Conservation (phyloP, 2,797 vertebrate genomes). For the Eulemur coronatus region DNA sequence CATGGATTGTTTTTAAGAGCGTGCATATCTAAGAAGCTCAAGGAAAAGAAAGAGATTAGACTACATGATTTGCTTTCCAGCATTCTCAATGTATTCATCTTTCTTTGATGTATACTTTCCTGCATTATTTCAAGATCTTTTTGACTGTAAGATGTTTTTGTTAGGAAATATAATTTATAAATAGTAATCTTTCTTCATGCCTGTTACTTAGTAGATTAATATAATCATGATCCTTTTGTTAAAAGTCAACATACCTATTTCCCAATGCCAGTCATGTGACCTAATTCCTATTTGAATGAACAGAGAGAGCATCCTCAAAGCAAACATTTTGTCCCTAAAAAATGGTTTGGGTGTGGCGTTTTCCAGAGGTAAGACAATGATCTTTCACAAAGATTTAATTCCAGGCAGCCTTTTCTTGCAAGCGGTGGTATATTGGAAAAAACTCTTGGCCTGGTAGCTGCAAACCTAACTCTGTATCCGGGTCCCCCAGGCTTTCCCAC, state of each 20-base stretch:
- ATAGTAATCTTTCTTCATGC: not conserved
- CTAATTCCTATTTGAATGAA: not conserved
- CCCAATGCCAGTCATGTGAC: not conserved
- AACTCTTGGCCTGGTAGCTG: not conserved
- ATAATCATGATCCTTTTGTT: not conserved
- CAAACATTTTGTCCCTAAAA: not conserved
- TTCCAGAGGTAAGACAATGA: not conserved
- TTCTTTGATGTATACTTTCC: slow-evolving; percentile 16
- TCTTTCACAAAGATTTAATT: not conserved
- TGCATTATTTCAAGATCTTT: not conserved
- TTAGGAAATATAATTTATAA: not conserved
- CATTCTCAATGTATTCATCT: not conserved
- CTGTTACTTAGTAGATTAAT: not conserved
- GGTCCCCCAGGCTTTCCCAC: not conserved
- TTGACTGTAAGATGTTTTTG: slow-evolving; percentile 39
- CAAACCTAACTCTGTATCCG: not conserved
- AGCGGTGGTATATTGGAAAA: not conserved
- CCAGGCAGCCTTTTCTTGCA: not conserved
- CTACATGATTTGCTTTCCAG: not conserved
- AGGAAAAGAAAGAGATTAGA: slow-evolving; percentile 28
- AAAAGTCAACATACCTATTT: not conserved
- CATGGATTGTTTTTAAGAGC: slow-evolving; percentile 7
- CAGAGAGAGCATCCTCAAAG: not conserved
- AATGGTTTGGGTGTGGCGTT: not conserved
- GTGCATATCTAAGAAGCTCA: not conserved